Base-by-base conservation (phyloP, 35 echinoderm and acorn worm species). In the Anneissia japonica region DNA sequence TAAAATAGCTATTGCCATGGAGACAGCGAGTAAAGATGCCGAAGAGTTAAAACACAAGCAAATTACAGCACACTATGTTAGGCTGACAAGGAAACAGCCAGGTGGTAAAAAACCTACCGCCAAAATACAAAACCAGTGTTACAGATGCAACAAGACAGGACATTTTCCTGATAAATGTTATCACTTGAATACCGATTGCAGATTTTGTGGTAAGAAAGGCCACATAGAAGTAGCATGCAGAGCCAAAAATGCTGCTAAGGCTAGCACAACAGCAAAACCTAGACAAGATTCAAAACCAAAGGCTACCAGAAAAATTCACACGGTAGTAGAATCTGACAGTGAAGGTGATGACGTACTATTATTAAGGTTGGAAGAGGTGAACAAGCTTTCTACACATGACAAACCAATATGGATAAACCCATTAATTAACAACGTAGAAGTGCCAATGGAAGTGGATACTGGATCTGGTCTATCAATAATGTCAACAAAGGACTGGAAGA, bases 361-460 rank as follows among this genome's bases (percentile, higher is more conserved):
- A n/a, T n/a, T n/a, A n/a, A n/a, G n/a, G n/a, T n/a, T n/a, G n/a
- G n/a, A n/a, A n/a, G n/a, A n/a, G n/a, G n/a, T n/a, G n/a, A n/a
- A n/a, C n/a, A n/a, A n/a, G n/a, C n/a, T n/a, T n/a, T n/a, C n/a
- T n/a, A n/a, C n/a, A n/a, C n/a, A n/a, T n/a, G n/a, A 12, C 12
- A 12, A 85, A 85, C 4, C 84, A 85, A 74, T 85, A 32, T 74
- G 32, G 72, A 41, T 87, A 31, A 0, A 46, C 7, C 35, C 75
- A 38, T 35, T 74, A 85, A 85, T 76, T 76, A 73, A 85, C 37
- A 73, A 73, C 34, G 7, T 38, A 73, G 26, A 12, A 31, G 29
- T 85, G 32, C 23, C 72, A 35, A 85, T 85, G 84, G 84, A 85
- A 85, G 30, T 85, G 31, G 84, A 85, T 75, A 75, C 84, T 28